Evolutionary conservation across 37 sponge, comb jelly and placozoan species (phyloP), one percentile per base, ranked within the genome.

Genomic region (Chondrilla cf. caribensis): DNA sequence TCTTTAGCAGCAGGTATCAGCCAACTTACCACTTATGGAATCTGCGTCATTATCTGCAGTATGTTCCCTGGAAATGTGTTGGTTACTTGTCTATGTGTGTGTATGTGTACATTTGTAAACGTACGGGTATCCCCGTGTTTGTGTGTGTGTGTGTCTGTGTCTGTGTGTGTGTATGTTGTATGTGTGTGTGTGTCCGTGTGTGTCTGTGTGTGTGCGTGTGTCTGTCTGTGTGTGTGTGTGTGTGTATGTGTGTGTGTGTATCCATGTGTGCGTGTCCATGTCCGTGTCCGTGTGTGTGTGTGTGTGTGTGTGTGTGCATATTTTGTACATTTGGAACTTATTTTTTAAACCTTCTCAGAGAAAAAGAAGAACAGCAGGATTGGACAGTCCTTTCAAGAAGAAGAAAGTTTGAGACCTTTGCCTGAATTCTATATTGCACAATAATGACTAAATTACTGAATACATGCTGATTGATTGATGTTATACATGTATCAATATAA

Each of bases 151-250:
- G 51, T 11, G 38, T 73, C 9, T 73, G 76, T 73, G 38, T 73
- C 6, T 73, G 76, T 73, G 76, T 73, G 76, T 59, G 65, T 59
- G 66, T 81, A 65, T 28, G 66, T 81, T 54, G 58, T 43, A 65
- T 60, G 66, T 33, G 66, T 81, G 81, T 58, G 66, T 81, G 81
- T 33, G 66, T 81, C 39, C 31, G 39, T 81, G 81, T 9, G 66
- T 81, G 81, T 18, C 5, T 58, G 64, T 9, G 66, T 58, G 66
- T 58, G 40, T 58, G 66, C 5, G 40, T 58, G 66, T 58, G 64
- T 76, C 58, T 40, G 41, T 84, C 70, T 67, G 57, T 39, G 70
- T 67, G 71, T 39, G 82, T 36, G 54, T 64, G 68, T 64, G 47
- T 64, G 83, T 18, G 71, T 82, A 70, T 67, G 71, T 47, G 83